Evolutionary conservation across 2,888 invertebrate genomes (phyloP), one percentile per base, ranked within the genome.

Genomic region (Drosophila neutralis): DNA sequence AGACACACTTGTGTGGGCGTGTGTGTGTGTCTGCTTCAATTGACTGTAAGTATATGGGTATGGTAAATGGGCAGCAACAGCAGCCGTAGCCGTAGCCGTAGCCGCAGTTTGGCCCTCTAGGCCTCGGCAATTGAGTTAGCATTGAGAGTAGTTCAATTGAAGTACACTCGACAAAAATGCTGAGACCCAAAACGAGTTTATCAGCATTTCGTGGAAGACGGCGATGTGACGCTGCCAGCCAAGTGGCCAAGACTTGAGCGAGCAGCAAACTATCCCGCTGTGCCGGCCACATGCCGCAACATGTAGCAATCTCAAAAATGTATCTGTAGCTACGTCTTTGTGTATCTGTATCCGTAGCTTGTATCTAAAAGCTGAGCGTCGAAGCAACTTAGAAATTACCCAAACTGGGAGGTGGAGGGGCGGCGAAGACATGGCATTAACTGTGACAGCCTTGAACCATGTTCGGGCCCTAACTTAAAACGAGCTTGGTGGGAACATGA

Each of bases 101-200:
- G 63, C 60, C 51, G 51, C 61, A 57, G 40, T 21, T 69, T 74
- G 74, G 84, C 83, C 82, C 77, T 72, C 72, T 69, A 77, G 89
- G 85, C 73, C 77, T 57, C 67, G 67, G 67, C 89, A 85, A 85
- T 85, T 85, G 85, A 89, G 89, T 89, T 85, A 84, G 82, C 85
- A 89, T 87, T 89, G 85, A 85, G 89, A 29, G 51, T 76, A 87
- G 77, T 80, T 80, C 87, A 85, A 89, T 85, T 85, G 88, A 85
- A 84, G 81, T 81, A 86, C 75, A 76, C 79, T 87, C 87, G 59
- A 85, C 53, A 54, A 68, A 70, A 69, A 73, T 69, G 82, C 88
- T 78, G 85, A 74, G 85, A 84, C 83, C 82, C 75, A 85, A 85
- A 85, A 85, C 85, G 82, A 63, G 85, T 85, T 85, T 79, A 67